Evolutionary conservation across 2,113 vertebrate species (phyloP).

Genomic region (Ceyx margarethae): DNA sequence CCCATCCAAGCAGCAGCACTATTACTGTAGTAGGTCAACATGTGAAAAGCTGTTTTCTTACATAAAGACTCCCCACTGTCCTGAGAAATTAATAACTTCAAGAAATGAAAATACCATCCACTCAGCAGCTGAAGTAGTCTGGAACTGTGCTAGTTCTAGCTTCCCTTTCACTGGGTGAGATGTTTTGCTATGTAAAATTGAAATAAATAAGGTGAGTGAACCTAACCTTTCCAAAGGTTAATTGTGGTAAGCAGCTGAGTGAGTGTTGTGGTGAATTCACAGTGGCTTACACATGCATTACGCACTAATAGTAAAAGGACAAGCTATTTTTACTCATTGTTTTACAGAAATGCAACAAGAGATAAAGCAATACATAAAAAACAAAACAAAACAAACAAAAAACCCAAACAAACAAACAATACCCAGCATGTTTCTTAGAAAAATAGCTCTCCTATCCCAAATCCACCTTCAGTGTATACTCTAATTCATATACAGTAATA

Average conservation of each 20-base stretch:
- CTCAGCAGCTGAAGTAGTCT: not conserved
- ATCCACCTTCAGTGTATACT: not conserved
- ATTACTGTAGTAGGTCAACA: not conserved
- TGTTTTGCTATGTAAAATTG: not conserved
- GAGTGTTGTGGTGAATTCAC: constrained; percentile 33
- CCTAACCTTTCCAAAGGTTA: constrained; percentile 23
- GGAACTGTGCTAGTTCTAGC: not conserved
- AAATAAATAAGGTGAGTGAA: constrained; percentile 29
- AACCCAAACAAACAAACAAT: not conserved
- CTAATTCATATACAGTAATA: not conserved
- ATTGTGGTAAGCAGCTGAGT: not conserved
- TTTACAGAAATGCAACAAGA: not conserved
- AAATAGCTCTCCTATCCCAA: not conserved
- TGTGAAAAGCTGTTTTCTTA: not conserved
- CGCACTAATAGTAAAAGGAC: not conserved
- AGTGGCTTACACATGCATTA: not conserved
- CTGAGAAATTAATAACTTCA: not conserved
- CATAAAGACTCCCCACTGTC: not conserved
- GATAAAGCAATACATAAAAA: not conserved
- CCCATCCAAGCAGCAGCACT: not conserved
- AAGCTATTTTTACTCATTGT: not conserved
- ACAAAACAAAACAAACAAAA: not conserved
- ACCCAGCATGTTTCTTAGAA: not conserved
- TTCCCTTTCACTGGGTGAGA: not conserved
- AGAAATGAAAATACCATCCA: not conserved